Evolutionary conservation across 2,797 vertebrate genomes (phyloP), one percentile per base, ranked within the genome.

Genomic region (Gadopsis bispinosus): DNA sequence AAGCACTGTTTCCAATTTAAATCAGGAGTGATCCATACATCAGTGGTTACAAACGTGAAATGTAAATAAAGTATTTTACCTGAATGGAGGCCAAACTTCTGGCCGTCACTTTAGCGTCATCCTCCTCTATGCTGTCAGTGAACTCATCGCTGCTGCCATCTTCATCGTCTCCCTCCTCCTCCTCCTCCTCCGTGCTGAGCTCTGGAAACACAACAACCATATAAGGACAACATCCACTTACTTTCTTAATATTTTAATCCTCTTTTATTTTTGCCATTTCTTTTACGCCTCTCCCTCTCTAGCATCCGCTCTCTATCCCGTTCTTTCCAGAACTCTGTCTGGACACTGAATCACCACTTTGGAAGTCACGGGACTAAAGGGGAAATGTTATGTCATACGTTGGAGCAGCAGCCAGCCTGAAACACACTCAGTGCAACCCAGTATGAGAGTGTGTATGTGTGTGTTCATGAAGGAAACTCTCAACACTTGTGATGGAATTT

Each of bases 81-180:
- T 92, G 86, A 62, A 69, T 19, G 5, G 82, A 83, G 19, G 80
- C 88, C 45, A 92, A 85, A 86, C 85, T 89, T 79, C 80, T 93
- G 69, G 89, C 65, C 0, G 85, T 92, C 77, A 93, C 81, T 86
- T 88, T 94, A 47, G 90, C 79, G 10, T 92, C 92, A 53, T 95
- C 95, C 48, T 97, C 95, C 89, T 98, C 96, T 16, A 95, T 94
- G 83, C 95, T 96, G 93, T 96, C 93, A 0, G 96, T 95, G 88
- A 97, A 97, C 81, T 95, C 96, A 0, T 96, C 95, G 79, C 95
- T 96, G 65, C 92, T 93, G 65, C 92, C 92, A 0, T 93, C 93
- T 73, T 90, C 93, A 50, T 88, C 87, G 9, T 93, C 92, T 2
- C 87, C 91, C n/a, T 89, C 91, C 54, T 91, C 91, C 48, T 94